Base-by-base conservation (phyloP, 2,113 vertebrate species). In the Abramis brama region DNA sequence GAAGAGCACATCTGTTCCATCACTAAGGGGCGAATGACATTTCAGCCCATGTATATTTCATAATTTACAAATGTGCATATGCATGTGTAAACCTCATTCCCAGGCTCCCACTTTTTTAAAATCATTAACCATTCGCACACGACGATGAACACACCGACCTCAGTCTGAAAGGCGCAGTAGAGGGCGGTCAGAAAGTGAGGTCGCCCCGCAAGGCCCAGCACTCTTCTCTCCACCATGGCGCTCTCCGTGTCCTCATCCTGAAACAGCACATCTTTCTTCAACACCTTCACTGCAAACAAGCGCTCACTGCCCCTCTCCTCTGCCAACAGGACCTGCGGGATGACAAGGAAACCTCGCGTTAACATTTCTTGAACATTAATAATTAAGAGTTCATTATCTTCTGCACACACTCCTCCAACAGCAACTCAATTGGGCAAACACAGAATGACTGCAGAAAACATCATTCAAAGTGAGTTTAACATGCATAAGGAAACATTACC, bases 191-290 rank as follows among this genome's bases (percentile, higher is more conserved):
- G 96, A 88, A 98, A 97, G 92, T 97, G 96, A 0, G 97, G 97
- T 30, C 96, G 93, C 0, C 94, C 94, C 15, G 89, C 59, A n/a
- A 98, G 93, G 0, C 95, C 97, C 87, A 98, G 93, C 27, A 98
- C 96, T 19, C 97, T 94, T 86, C 96, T 94, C 91, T 97, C 97
- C 91, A 98, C 97, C 91, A 98, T 92, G n/a, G 97, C 97, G 33
- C 97, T 97, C 92, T 97, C 97, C 0, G 96, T 97, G 75, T 98
- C 97, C 25, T 98, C 97, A 0, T 98, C 97, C 93, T 97, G 97
- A 88, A 97, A 96, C 27, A 98, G 95, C 55, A 98, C 97, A 0
- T 98, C 97, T 87, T 98, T 98, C 91, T 98, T 98, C 90, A 97
- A 90, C 89, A 97, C 97, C 92, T 98, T 97, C 84, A 97, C 95